Evolutionary conservation across 1,140 invertebrate genomes (phyloP).

Genomic region (Papilio polytes): DNA sequence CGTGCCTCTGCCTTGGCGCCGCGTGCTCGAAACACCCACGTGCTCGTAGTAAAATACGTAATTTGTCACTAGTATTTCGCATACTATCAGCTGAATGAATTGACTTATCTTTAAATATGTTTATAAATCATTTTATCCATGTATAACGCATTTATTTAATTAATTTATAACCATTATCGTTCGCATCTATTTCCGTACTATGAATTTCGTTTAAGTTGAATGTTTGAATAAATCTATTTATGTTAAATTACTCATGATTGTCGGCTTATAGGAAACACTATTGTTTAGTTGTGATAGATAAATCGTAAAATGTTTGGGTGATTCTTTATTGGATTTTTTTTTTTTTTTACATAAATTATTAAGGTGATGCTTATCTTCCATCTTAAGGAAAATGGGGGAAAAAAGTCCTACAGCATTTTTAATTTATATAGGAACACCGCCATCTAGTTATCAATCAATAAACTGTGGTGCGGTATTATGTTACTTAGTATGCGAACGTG

Average conservation of each 20-base stretch:
- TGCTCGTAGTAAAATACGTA: constrained; percentile 34
- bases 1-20: constrained; percentile 16
- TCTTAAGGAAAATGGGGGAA: not conserved
- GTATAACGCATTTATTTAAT: not conserved
- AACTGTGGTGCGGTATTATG: not conserved
- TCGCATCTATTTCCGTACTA: constrained; percentile 20
- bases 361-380: not conserved
- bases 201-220: not conserved
- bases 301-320: not conserved
- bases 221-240: not conserved
- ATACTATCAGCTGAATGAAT: constrained; percentile 27
- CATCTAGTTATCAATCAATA: constrained; percentile 23
- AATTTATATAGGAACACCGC: not conserved
- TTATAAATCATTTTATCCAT: not conserved
- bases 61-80: constrained; percentile 31
- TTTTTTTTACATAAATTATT: not conserved
- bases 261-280: constrained; percentile 35
- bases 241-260: constrained; percentile 31
- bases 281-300: not conserved
- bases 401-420: not conserved
- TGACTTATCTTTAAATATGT: constrained; percentile 18
- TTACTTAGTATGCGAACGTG: not conserved
- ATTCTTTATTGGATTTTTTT: not conserved
- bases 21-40: constrained; percentile 18
- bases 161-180: constrained; percentile 3